Conservation (phyloP, 30 jellyfish, hydroid and myxozoan genomes). For the Aurelia sp. region DNA sequence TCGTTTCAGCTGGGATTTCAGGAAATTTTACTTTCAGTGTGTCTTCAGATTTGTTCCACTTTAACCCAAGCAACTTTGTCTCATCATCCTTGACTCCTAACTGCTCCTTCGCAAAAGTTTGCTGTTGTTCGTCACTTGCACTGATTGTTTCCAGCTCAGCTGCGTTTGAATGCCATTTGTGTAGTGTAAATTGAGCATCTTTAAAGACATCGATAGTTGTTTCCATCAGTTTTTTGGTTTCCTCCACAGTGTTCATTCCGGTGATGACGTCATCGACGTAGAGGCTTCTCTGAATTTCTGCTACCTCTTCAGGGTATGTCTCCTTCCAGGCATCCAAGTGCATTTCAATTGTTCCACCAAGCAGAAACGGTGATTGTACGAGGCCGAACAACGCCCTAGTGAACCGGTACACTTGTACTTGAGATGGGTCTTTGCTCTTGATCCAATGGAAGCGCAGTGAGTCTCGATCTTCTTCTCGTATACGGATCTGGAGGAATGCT, state of each 20-base stretch:
- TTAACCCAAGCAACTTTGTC: too few species aligned
- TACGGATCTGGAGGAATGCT: too few species aligned
- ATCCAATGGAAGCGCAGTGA: too few species aligned
- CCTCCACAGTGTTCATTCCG: slow-evolving; percentile 53
- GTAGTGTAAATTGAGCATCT: slow-evolving; percentile 66
- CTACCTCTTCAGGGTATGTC: neutral
- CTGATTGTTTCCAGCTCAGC: slow-evolving; percentile 3
- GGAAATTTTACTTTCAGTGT: neutral
- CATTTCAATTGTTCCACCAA: slow-evolving; percentile 50
- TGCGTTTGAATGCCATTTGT: slow-evolving; percentile 77
- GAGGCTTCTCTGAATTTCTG: slow-evolving; percentile 36
- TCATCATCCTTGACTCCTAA: too few species aligned
- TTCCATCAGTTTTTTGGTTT: slow-evolving; percentile 30
- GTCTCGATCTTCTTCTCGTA: too few species aligned
- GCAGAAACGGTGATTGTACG: slow-evolving; percentile 37
- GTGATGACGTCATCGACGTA: slow-evolving; percentile 71
- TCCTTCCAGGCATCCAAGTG: slow-evolving; percentile 28
- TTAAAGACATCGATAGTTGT: slow-evolving; percentile 29
- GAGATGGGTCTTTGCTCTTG: too few species aligned
- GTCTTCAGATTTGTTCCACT: neutral
- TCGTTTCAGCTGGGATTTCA: neutral
- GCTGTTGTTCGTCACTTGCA: neutral
- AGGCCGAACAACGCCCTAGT: too few species aligned
- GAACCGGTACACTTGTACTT: too few species aligned
- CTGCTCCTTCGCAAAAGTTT: neutral